Evolutionary conservation across 2,888 invertebrate genomes (phyloP), one percentile per base, ranked within the genome.

Genomic region (Tenthredo distinguenda): DNA sequence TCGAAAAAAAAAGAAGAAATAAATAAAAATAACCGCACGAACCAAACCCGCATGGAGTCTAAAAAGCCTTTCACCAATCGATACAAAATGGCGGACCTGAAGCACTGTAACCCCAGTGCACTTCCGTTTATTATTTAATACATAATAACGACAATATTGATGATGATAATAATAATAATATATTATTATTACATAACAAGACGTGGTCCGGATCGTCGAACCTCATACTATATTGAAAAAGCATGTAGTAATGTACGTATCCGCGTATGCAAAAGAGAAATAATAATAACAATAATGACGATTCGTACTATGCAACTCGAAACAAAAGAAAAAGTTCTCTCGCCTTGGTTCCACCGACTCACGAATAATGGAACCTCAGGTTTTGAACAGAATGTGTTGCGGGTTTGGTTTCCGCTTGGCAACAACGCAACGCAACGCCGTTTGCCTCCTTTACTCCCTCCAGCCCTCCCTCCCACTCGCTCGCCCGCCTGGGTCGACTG

Each of bases 381-480:
- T 40, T 72, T 72, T 62, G 34, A 74, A 43, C 74, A 74, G 47
- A 74, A 74, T 43, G 34, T 58, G 62, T 62, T 62, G 37, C 58
- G 40, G 62, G 81, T 81, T 26, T 40, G 89, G 90, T 91, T 92
- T 92, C 92, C 92, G 92, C 92, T 92, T 92, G 91, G 92, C 92
- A 92, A 92, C 92, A 92, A 90, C 90, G 91, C 89, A 77, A 87
- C 89, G 62, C 72, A 84, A 72, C 86, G 85, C 83, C 34, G 18
- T 83, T 85, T 82, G 86, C 76, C 40, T 88, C 87, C 87, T 34
- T 68, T 34, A 18, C 37, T 62, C 26, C 34, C 18, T 18, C 5
- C 68, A 34, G 31, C 31, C 65, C 65, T 31, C 10, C 85, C 43
- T 55, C 21, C 62, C 84, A 77, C 65, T 65, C 68, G 79, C 86